Evolutionary conservation across 2,797 vertebrate genomes (phyloP).

Genomic region (Limosa lapponica): DNA sequence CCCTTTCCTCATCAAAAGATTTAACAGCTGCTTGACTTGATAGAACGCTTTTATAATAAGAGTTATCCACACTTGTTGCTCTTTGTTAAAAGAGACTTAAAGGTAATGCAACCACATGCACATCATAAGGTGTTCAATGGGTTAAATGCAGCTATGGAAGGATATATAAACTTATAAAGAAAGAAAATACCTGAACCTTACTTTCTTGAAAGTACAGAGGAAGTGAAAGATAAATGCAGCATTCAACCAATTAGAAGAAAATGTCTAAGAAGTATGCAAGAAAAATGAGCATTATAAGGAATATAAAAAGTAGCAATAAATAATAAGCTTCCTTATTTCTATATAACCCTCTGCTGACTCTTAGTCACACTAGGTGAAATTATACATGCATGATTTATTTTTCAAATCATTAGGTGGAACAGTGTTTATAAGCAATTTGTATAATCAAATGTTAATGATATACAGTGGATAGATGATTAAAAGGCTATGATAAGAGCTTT

Average conservation of each 20-base stretch:
- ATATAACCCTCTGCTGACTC: background rate
- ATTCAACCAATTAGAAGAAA: background rate
- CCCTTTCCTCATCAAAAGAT: background rate
- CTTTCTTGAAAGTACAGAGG: background rate
- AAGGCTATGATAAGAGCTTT: background rate
- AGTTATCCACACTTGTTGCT: background rate
- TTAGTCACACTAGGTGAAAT: background rate
- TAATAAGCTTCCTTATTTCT: background rate
- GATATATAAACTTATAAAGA: background rate
- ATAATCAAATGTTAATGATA: slow-evolving; percentile 53
- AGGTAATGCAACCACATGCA: background rate
- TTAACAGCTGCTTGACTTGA: background rate
- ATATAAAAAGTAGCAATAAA: background rate
- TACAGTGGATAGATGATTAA: slow-evolving; percentile 45
- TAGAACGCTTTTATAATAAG: background rate
- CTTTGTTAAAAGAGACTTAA: background rate
- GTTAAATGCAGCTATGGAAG: background rate
- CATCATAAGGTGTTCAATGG: fast-evolving
- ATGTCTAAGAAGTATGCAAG: background rate
- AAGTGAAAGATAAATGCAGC: background rate
- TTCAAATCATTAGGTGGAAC: slow-evolving; percentile 28
- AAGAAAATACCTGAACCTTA: background rate
- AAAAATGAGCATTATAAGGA: background rate
- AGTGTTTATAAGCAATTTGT: slow-evolving; percentile 23
- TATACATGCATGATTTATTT: background rate